Evolutionary conservation across 1,140 invertebrate genomes (phyloP).

Genomic region (Penaeus chinensis): DNA sequence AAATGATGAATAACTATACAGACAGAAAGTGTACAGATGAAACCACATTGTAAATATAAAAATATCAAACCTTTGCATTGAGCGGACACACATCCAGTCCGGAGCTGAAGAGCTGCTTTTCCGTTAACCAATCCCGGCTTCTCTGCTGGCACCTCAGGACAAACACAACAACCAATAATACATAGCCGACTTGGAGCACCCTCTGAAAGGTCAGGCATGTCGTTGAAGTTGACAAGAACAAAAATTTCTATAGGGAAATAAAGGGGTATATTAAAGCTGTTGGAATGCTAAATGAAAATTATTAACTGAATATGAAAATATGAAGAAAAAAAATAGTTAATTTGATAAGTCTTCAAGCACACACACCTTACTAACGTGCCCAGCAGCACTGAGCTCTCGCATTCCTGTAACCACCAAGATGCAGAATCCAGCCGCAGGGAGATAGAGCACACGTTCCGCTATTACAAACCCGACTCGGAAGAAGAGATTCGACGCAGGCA

Average conservation of each 20-base stretch:
- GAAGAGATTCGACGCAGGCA: constrained; percentile 90
- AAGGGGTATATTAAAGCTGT: constrained; percentile 64
- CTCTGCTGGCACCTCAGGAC: constrained; percentile 77
- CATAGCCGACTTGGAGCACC: constrained; percentile 45
- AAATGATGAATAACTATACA: no score
- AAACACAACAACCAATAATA: constrained; percentile 68
- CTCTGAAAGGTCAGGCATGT: constrained; percentile 32
- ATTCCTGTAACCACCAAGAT: constrained; percentile 80
- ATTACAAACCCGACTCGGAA: constrained; percentile 93
- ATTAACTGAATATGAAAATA: constrained; percentile 72
- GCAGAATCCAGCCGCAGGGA: constrained; percentile 86
- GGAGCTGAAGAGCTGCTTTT: constrained; percentile 79
- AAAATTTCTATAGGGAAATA: not conserved
- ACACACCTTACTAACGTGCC: constrained; percentile 51
- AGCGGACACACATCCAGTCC: constrained; percentile 72
- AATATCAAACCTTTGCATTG: constrained; percentile 69
- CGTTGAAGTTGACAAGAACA: not conserved
- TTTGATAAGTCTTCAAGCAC: not conserved
- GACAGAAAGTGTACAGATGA: constrained; percentile 72
- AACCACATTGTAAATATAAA: constrained; percentile 83
- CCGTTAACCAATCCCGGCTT: constrained; percentile 83
- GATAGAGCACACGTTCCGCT: constrained; percentile 86
- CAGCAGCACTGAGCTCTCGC: constrained; percentile 65
- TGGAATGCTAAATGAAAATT: constrained; percentile 73
- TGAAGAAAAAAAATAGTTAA: constrained; percentile 52